Base-by-base conservation (phyloP, 2,888 invertebrate genomes). In the Drosophila diplacantha region DNA sequence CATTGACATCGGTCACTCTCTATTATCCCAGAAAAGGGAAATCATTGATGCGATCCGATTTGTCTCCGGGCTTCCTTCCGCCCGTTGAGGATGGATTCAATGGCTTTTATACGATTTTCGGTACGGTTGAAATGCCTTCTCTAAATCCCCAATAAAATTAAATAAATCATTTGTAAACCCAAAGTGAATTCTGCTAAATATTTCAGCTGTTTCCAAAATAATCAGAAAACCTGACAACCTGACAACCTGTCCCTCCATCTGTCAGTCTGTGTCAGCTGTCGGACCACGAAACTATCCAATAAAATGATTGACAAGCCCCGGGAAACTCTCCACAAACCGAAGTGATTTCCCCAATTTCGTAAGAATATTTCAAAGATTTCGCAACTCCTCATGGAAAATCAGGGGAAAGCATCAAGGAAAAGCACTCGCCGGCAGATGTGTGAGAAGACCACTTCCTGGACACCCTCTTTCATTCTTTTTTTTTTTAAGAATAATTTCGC, bases 11-110 rank as follows among this genome's bases (percentile, higher is more conserved):
- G 39, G 61, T 60, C 60, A 60, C 32, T 60, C 26, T 22, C 38
- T 7, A 8, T 55, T 51, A 46, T 57, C 57, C 32, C 32, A n/a
- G 47, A 20, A n/a, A 41, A 41, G 39, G 49, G 32, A 60, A 60
- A 60, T 20, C 60, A 60, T 60, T 60, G 62, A 61, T 24, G 51
- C 31, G 58, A 31, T 59, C 58, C 58, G 44, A 59, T 57, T 59
- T 58, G 58, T 58, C 43, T 24, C 24, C 29, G 22, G 53, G 12
- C 16, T 55, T 41, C 41, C 29, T 44, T 44, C 9, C 5, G 8
- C 9, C 44, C 44, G 2, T 8, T 26, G 14, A 8, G 22, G 26
- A n/a, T 18, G 14, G 3, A 3, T 3, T 34, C 6, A 0, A n/a
- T 38, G 31, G 32, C n/a, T 26, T 54, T 57, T 9, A 16, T 34